These are phyloP conservation scores for Hyperoplus immaculatus DNA, from an alignment of 2,797 vertebrate species.

Conservation along the genomic window DNA sequence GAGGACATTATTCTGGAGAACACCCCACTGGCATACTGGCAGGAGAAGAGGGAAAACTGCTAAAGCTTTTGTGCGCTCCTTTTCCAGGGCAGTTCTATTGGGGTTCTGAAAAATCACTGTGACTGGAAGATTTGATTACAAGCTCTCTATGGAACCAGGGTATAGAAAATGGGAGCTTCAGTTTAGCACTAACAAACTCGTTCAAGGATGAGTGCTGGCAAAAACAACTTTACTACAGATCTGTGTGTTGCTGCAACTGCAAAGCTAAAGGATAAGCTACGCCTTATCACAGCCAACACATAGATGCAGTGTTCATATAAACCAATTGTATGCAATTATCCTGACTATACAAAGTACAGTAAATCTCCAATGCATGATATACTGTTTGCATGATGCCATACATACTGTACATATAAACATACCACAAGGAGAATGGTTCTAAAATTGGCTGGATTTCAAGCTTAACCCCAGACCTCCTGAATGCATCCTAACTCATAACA, in stretches of 20 bases:
- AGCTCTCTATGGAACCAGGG: slow-evolving; percentile 43
- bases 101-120: slow-evolving; percentile 33
- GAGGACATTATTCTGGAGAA: slow-evolving; percentile 62
- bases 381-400: slow-evolving; percentile 5
- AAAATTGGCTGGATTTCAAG: slow-evolving; percentile 41
- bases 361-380: slow-evolving; percentile 13
- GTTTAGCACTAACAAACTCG: slow-evolving; percentile 49
- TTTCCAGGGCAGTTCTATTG: slow-evolving; percentile 39
- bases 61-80: slow-evolving; percentile 25
- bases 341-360: slow-evolving; percentile 12
- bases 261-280: slow-evolving; percentile 38
- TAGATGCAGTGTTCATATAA: slow-evolving; percentile 24
- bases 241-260: slow-evolving; percentile 19
- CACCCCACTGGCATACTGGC: slow-evolving; percentile 57
- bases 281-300: slow-evolving; percentile 42
- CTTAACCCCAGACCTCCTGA: slow-evolving; percentile 31
- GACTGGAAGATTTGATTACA: slow-evolving; percentile 44
- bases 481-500: slow-evolving; percentile 50
- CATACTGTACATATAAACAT: background rate
- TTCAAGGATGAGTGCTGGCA: slow-evolving; percentile 45
- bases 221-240: slow-evolving; percentile 29
- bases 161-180: slow-evolving; percentile 43
- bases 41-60: slow-evolving; percentile 41
- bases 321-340: background rate
- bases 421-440: slow-evolving; percentile 11